Evolutionary conservation across 2,113 vertebrate species (phyloP).

Genomic region (Brachionichthys hirsutus): DNA sequence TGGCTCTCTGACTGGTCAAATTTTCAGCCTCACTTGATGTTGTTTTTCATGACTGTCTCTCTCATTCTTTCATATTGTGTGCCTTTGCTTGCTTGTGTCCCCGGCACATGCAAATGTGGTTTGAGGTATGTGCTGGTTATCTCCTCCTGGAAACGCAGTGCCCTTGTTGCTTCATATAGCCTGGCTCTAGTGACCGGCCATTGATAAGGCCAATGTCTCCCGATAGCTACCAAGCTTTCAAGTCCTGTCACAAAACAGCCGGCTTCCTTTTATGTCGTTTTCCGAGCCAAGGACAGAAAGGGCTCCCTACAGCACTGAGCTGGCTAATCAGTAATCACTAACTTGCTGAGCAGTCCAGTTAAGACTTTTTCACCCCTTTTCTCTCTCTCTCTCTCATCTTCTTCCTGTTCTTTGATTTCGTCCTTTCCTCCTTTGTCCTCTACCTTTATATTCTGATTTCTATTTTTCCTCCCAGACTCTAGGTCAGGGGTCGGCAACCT

Average conservation of each 20-base stretch:
- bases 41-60: not conserved
- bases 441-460: not conserved
- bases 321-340: constrained; percentile 91
- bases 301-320: constrained; percentile 71
- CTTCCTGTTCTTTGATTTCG: constrained; percentile 11
- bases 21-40: constrained; percentile 19
- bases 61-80: constrained; percentile 29
- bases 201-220: constrained; percentile 86
- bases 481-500: no score
- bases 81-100: constrained; percentile 39
- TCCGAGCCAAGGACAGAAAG: constrained; percentile 89
- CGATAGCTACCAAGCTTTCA: constrained; percentile 90
- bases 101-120: constrained; percentile 60
- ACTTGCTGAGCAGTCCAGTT: constrained; percentile 76
- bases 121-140: constrained; percentile 76
- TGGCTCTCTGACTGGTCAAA: constrained; percentile 1
- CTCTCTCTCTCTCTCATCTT: constrained; percentile 35
- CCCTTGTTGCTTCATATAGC: constrained; percentile 88
- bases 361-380: constrained; percentile 58
- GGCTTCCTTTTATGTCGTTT: constrained; percentile 88
- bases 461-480: no score
- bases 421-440: not conserved
- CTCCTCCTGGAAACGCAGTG: constrained; percentile 75
- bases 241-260: constrained; percentile 85
- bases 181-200: constrained; percentile 76